Percentiles rank a stretch among this genome's conserved stretches.
Evolutionary conservation across 2,113 vertebrate genomes (phyloP).

Genomic region (Elephas maximus): DNA sequence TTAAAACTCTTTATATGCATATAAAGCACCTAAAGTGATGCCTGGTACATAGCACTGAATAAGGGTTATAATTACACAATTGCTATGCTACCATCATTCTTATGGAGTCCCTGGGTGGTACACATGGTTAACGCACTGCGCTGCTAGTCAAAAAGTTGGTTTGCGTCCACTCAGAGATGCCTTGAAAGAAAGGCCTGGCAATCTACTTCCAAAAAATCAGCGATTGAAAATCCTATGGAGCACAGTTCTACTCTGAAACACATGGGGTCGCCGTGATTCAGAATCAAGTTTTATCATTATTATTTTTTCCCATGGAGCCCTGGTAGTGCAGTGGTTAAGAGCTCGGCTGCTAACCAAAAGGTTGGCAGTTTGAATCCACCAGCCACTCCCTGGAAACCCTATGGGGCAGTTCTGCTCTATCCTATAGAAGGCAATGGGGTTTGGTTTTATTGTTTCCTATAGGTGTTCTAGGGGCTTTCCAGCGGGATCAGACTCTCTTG

Average conservation of each 20-base stretch:
- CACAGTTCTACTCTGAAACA: neutral
- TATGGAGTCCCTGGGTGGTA: neutral
- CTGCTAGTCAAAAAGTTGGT: neutral
- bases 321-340: too few relatives aligned
- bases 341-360: too few relatives aligned
- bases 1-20: neutral
- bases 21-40: neutral
- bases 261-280: neutral
- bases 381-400: too few relatives aligned
- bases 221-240: neutral
- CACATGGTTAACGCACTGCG: neutral
- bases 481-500: neutral
- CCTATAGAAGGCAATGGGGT: too few relatives aligned
- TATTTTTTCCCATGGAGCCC: neutral
- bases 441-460: neutral
- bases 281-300: neutral
- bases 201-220: neutral
- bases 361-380: too few relatives aligned
- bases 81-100: neutral
- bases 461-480: neutral
- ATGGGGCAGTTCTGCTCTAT: too few relatives aligned
- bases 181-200: neutral
- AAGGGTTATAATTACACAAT: neutral
- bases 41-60: neutral
- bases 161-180: neutral